Base-by-base conservation (phyloP, 1,140 invertebrate species). In the Cyrtorhinus lividipennis region DNA sequence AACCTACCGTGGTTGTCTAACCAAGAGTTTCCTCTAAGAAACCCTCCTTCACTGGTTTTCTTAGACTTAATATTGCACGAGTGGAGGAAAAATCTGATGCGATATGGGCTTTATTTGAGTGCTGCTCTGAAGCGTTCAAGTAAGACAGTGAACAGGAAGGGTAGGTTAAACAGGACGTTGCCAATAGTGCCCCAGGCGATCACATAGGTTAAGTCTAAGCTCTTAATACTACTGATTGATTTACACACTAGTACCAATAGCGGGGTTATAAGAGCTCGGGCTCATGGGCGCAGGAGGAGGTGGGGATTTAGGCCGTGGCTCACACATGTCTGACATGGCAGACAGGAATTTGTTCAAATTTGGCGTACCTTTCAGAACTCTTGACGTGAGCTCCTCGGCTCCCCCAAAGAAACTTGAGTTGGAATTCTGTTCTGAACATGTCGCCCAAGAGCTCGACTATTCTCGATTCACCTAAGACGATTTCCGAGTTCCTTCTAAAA, bases 351-450 rank as follows among this genome's bases (percentile, higher is more conserved):
- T 88, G 83, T 25, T 83, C 81, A 67, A 91, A 84, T 72, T 90
- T 90, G 1, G 75, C 71, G 69, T 87, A 82, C 46, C 88, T 78
- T 66, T 92, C 87, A 48, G 75, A 73, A 1, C 82, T 73, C 0
- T 78, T 73, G 0, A 83, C 85, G 2, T 74, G 73, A 1, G 83
- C 81, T 0, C 88, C 89, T 59, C 84, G 80, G 65, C 83, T 84
- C 0, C 90, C 90, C 88, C 88, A 93, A 15, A 93, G 75, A 68
- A 93, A 88, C 69, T 85, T 85, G 61, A 92, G 77, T 67, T 92
- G 88, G 72, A 92, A 90, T 72, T 92, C 89, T 0, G 89, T 89
- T 61, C 81, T 78, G 71, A 92, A 92, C 48, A 89, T 83, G 71
- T 91, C 88, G 1, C 79, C 72, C 0, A 88, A 75, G 1, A 88